Percentiles rank a stretch among this genome's conserved stretches.
Conservation (phyloP, 2,888 invertebrate genomes). For the Fragum fragum region DNA sequence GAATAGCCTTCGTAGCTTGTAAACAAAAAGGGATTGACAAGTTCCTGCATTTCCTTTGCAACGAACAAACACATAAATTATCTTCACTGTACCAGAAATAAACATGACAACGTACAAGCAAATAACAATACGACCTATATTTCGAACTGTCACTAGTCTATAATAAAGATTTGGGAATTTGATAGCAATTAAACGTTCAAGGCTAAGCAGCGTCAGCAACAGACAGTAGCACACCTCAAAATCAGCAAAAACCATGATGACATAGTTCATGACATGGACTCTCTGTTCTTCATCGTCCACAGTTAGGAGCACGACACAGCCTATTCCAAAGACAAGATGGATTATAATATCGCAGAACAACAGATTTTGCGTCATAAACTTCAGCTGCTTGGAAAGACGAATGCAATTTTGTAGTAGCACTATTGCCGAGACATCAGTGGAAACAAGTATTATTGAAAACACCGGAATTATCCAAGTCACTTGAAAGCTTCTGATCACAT, state of each 20-base stretch:
- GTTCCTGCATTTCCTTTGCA: not conserved
- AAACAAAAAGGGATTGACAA: not conserved
- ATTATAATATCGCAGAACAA: not conserved
- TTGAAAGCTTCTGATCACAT: no score
- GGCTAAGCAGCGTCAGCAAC: not conserved
- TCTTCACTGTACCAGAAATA: not conserved
- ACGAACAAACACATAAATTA: not conserved
- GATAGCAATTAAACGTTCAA: not conserved
- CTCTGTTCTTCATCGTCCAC: not conserved
- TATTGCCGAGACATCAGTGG: not conserved
- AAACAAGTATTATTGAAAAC: not conserved
- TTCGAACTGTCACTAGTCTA: not conserved
- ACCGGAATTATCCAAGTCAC: no score
- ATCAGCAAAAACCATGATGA: not conserved
- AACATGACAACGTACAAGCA: not conserved
- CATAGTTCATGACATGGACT: not conserved
- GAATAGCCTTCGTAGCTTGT: not conserved
- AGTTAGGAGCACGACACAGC: no score
- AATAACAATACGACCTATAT: not conserved
- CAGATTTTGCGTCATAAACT: constrained; percentile 2
- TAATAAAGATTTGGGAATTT: not conserved
- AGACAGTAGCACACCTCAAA: not conserved
- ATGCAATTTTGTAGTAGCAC: constrained; percentile 3
- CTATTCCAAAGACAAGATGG: not conserved
- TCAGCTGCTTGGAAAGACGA: not conserved